phyloP scores from a whole-genome alignment of 1,140 invertebrate genomes.

The Thaumatotibia leucotreta region DNA sequence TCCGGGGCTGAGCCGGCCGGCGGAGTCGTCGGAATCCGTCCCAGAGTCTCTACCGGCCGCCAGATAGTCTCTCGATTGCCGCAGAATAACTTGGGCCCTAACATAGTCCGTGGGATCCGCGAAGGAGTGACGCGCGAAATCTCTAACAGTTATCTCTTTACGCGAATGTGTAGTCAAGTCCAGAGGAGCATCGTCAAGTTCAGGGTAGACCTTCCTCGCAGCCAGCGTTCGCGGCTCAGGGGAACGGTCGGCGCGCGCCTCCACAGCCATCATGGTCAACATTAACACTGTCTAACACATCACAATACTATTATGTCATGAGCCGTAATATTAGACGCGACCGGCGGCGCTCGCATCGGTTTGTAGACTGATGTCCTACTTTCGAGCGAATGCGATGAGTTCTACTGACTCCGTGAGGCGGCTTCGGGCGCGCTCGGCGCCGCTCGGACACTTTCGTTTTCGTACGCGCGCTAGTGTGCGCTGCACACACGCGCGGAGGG shows the following conservation, averaged over 20 bases:
- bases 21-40: slow-evolving; percentile 86
- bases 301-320: slow-evolving; percentile 67
- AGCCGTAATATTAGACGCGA: slow-evolving; percentile 57
- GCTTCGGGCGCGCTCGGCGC: slow-evolving; percentile 63
- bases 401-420: slow-evolving; percentile 74
- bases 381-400: slow-evolving; percentile 52
- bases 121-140: slow-evolving; percentile 68
- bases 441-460: slow-evolving; percentile 74
- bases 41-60: slow-evolving; percentile 80
- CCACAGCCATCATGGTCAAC: slow-evolving; percentile 66
- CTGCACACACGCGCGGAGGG: slow-evolving; percentile 20
- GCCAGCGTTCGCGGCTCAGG: slow-evolving; percentile 63
- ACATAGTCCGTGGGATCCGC: slow-evolving; percentile 66
- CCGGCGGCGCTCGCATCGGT: slow-evolving; percentile 59
- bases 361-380: slow-evolving; percentile 71
- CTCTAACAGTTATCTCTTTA: slow-evolving; percentile 68
- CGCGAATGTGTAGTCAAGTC: slow-evolving; percentile 78
- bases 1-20: slow-evolving; percentile 77
- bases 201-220: slow-evolving; percentile 71
- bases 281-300: slow-evolving; percentile 63
- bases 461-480: slow-evolving; percentile 32
- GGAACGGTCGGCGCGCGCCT: slow-evolving; percentile 52
- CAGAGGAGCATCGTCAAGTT: slow-evolving; percentile 76
- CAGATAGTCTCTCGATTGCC: slow-evolving; percentile 79
- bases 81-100: slow-evolving; percentile 64